phyloP scores from a whole-genome alignment of 1,140 invertebrate genomes.

The Meloidogyne hapla region DNA sequence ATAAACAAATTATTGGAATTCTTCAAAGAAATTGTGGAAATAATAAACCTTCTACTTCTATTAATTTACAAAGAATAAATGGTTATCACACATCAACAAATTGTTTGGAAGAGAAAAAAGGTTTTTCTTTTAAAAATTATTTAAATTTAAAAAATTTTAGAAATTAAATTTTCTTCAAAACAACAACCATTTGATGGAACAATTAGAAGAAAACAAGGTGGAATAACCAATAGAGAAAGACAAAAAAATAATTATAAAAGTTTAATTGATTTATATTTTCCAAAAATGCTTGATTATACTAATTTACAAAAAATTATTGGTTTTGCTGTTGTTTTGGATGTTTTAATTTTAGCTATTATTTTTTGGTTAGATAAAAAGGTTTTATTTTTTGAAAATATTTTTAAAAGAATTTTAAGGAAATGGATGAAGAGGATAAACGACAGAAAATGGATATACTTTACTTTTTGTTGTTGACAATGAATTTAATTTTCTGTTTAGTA shows the following conservation, averaged over 20 bases:
- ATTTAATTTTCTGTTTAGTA: not conserved
- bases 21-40: not conserved
- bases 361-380: not conserved
- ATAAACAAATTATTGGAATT: constrained; percentile 6
- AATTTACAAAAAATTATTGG: not conserved
- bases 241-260: not conserved
- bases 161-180: not conserved
- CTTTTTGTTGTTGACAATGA: not conserved
- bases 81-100: not conserved
- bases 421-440: not conserved
- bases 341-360: not conserved
- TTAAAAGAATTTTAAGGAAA: not conserved
- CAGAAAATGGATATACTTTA: not conserved
- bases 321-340: not conserved
- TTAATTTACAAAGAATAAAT: not conserved
- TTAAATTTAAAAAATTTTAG: not conserved
- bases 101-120: not conserved
- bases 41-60: not conserved
- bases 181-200: not conserved
- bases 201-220: not conserved
- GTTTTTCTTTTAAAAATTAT: not conserved
- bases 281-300: not conserved
- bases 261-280: constrained; percentile 6
- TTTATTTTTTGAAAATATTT: not conserved
- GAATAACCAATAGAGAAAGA: not conserved